These are phyloP conservation scores for Chouioia cunea DNA, from an alignment of 2,888 invertebrate genomes.

Conservation along the genomic window DNA sequence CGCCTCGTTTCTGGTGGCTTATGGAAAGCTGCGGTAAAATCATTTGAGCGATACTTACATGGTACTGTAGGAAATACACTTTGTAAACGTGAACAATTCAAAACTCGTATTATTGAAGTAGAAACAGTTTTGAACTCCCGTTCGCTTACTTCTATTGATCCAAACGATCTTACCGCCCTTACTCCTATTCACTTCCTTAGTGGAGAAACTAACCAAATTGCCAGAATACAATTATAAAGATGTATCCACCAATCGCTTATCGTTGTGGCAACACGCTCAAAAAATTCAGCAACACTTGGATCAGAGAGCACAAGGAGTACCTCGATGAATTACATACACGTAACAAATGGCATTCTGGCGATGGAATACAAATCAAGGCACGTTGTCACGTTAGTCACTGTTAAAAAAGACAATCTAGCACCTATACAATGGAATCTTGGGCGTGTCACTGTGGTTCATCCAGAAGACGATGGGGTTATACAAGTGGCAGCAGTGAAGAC, in stretches of 20 bases:
- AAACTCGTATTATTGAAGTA: constrained; percentile 42
- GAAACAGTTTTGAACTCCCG: constrained; percentile 49
- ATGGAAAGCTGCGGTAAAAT: neutral
- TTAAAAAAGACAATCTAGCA: too few species aligned
- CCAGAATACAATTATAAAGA: constrained; percentile 22
- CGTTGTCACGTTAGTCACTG: neutral
- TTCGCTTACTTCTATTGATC: constrained; percentile 46
- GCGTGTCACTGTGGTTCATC: neutral
- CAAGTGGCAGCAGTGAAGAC: neutral
- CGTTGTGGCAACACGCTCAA: constrained; percentile 43
- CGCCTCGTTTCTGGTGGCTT: neutral
- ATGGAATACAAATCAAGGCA: neutral
- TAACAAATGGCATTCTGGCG: neutral
- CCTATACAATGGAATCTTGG: neutral
- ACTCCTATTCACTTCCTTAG: constrained; percentile 48
- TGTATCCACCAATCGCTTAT: constrained; percentile 32
- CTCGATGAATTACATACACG: neutral
- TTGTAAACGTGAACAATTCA: constrained; percentile 52
- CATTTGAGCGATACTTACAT: neutral
- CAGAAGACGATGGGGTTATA: neutral
- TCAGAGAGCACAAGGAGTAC: neutral
- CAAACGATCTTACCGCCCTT: constrained; percentile 42
- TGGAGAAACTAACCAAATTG: constrained; percentile 47
- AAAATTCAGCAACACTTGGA: constrained; percentile 4
- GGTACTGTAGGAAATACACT: constrained; percentile 14